Percentiles rank a stretch among this genome's conserved stretches.
phyloP scores from a whole-genome alignment of 2,113 vertebrate genomes.

The Pseudorasbora parva region DNA sequence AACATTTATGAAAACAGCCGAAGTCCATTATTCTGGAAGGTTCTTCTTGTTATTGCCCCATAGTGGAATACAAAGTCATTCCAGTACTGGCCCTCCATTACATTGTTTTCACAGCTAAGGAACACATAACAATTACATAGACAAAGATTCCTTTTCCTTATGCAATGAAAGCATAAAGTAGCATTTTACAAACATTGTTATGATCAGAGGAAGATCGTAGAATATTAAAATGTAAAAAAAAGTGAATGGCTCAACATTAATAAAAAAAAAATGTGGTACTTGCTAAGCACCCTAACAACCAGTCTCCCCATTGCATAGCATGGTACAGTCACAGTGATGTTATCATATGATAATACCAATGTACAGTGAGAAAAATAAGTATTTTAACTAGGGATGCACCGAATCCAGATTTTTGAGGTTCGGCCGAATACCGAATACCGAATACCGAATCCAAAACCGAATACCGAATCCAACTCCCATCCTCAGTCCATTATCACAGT shows the following conservation, averaged over 20 bases:
- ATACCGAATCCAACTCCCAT: too few species aligned
- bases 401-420: too few species aligned
- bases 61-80: not conserved
- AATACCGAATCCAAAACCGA: too few species aligned
- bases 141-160: not conserved
- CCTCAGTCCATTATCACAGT: too few species aligned
- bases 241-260: not conserved
- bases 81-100: not conserved
- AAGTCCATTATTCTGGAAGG: constrained; percentile 5
- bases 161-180: not conserved
- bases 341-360: too few species aligned
- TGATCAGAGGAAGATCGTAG: not conserved
- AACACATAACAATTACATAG: not conserved
- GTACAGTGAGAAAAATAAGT: too few species aligned
- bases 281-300: not conserved
- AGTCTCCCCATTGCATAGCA: too few species aligned
- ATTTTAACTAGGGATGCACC: too few species aligned
- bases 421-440: too few species aligned
- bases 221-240: not conserved
- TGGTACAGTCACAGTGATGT: too few species aligned
- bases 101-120: not conserved
- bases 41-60: not conserved
- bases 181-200: not conserved
- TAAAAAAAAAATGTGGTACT: not conserved
- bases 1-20: constrained; percentile 18